Percentiles rank a stretch among this genome's conserved stretches.
Conservation (phyloP, 2,797 vertebrate species). For the Microctenopoma steveboyesi region DNA sequence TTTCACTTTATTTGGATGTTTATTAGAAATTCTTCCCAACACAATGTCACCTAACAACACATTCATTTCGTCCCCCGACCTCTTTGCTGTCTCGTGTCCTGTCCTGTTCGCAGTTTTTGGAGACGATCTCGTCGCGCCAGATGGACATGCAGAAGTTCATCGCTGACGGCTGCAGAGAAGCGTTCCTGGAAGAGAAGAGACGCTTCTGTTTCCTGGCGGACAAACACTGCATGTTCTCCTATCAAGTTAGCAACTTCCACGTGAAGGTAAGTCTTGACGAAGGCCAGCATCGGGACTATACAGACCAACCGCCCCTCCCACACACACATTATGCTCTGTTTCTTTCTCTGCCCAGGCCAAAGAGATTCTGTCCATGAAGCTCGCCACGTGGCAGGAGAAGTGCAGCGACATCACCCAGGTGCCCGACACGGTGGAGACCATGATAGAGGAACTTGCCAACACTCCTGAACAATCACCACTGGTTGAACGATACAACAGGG, state of each 20-base stretch:
- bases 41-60: no score
- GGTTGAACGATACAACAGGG: constrained; percentile 81
- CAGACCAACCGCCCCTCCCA: not conserved
- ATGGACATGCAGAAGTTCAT: constrained; percentile 96
- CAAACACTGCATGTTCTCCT: constrained; percentile 94
- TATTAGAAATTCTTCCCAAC: no score
- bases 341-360: constrained; percentile 83
- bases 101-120: constrained; percentile 84
- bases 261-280: constrained; percentile 81
- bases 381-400: constrained; percentile 93
- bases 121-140: constrained; percentile 91
- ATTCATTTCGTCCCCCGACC: not conserved
- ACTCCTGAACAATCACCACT: constrained; percentile 87
- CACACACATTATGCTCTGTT: not conserved
- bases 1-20: no score
- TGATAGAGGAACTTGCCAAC: constrained; percentile 87
- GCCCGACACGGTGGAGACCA: constrained; percentile 88
- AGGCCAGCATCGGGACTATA: not conserved
- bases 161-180: constrained; percentile 94
- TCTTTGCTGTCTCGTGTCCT: not conserved
- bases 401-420: constrained; percentile 92
- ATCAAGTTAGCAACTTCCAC: constrained; percentile 87
- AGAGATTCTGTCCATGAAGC: constrained; percentile 87
- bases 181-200: constrained; percentile 95
- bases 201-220: constrained; percentile 98